A percentile compares a stretch with the other conserved stretches of the same genome.
Evolutionary conservation across 2,888 invertebrate species (phyloP).

Genomic region (Crossocerus cetratus): DNA sequence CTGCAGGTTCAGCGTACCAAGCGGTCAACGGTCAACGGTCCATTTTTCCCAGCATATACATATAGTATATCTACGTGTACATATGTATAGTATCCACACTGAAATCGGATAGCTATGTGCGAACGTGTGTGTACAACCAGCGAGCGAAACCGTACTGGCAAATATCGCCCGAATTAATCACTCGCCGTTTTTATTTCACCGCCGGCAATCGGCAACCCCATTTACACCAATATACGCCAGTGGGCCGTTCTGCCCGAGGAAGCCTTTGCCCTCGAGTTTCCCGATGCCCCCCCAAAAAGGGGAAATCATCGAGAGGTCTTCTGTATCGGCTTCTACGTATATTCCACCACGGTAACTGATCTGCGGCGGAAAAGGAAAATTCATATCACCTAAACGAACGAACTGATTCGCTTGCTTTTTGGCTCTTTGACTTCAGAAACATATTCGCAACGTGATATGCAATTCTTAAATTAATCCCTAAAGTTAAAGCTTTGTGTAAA

Average conservation of each 20-base stretch:
- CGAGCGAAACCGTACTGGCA: background rate
- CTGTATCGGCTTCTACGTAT: too few species aligned
- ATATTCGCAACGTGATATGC: too few species aligned
- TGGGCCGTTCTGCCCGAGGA: background rate
- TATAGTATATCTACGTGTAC: too few species aligned
- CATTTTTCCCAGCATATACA: background rate
- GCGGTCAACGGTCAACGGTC: slow-evolving; percentile 2
- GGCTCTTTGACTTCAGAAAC: too few species aligned
- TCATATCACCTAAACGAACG: too few species aligned
- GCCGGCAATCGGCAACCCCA: background rate
- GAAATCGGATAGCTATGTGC: background rate
- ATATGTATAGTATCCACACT: background rate
- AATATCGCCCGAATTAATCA: background rate
- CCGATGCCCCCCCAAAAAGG: background rate
- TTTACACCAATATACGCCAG: background rate
- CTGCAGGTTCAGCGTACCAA: background rate
- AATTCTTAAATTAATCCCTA: too few species aligned
- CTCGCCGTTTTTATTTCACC: background rate
- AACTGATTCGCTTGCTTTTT: too few species aligned
- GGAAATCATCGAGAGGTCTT: too few species aligned
- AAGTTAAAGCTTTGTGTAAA: too few species aligned
- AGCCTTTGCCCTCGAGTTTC: background rate
- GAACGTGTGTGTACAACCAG: background rate
- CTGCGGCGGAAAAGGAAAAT: too few species aligned
- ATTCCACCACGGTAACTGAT: too few species aligned